Base-by-base conservation (phyloP, 2,888 invertebrate genomes). In the Ennomos erosarius region DNA sequence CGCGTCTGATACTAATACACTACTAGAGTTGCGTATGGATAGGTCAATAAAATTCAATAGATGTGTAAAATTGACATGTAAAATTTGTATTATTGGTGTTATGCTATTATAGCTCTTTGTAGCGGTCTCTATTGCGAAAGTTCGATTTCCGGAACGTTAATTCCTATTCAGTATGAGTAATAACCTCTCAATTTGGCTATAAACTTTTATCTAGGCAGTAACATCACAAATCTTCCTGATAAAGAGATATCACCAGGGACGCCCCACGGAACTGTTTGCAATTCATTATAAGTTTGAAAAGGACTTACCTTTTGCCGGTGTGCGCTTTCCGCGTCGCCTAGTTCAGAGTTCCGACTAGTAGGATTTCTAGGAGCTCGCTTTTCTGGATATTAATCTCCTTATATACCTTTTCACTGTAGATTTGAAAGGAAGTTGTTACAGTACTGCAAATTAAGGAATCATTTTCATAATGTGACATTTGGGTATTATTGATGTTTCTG, bases 221-320 rank as follows among this genome's bases (percentile, higher is more conserved):
- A 40, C 46, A 47, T 57, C 51, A 66, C 55, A 58, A 57, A 50
- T 66, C 49, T 6, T 26, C 55, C 59, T 60, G 66, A 63, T 71
- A 67, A 55, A 70, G 63, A 61, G 62, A 67, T 67, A 64, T 68
- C 66, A 68, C 66, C 67, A 62, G 65, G 60, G 53, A 54, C 62
- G 68, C 63, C 39, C 42, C 59, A 64, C 55, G 57, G 65, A 67
- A 69, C 70, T 74, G 64, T 76, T 73, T 68, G 57, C 68, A 64
- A 74, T 76, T 73, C 71, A 78, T 78, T 78, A 76, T 73, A 71
- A 75, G 70, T 76, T 75, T 66, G 65, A 60, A 67, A 73, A 70
- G 66, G 73, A 73, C 68, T 69, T 67, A 70, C 73, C 68, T 69
- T n/a, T 68, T 55, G 65, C 65, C 52, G 67, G 67, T 68, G 57